Base-by-base conservation (phyloP, 2,797 vertebrate genomes). In the Leptodactylus fallax region DNA sequence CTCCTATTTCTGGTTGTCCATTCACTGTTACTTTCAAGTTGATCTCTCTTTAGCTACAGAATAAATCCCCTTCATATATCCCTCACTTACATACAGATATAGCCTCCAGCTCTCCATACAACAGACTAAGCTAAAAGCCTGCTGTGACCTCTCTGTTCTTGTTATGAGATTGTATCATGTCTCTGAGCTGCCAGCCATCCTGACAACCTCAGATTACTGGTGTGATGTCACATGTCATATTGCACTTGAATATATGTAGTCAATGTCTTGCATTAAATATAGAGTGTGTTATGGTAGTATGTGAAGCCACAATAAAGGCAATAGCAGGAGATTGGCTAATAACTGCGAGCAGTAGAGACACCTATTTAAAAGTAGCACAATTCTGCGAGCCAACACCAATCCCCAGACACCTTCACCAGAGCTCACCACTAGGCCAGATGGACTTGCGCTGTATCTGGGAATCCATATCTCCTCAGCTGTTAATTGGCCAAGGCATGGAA, bases 141-240 rank as follows among this genome's bases (percentile, higher is more conserved):
- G 81, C 23, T 67, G 12, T 82, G 81, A 82, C 81, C 60, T 82
- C 63, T 82, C 19, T 65, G 79, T 65, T 51, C 79, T 53, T 82
- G 61, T 69, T 53, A 82, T 82, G 60, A 65, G 60, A 67, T 82
- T 81, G 58, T 61, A 81, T 49, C 16, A 27, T 80, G 56, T 58
- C 55, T 80, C 55, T 53, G 14, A 79, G 23, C 55, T 81, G 56
- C 78, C 16, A 61, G 27, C 55, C 79, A 81, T 12, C 77, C 55
- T 58, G 77, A 17, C 14, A 79, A 11, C 56, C 36, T 47, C 27
- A 58, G 78, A 81, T 81, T 81, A 81, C 19, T 81, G 25, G 14
- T 36, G 0, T 61, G 27, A 19, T 19, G 27, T 81, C 58, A 63
- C 55, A 80, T 60, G 56, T 10, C 55, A 47, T 45, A 63, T 45